phyloP scores from a whole-genome alignment of 2,888 invertebrate species.

The Dynastes tityus region DNA sequence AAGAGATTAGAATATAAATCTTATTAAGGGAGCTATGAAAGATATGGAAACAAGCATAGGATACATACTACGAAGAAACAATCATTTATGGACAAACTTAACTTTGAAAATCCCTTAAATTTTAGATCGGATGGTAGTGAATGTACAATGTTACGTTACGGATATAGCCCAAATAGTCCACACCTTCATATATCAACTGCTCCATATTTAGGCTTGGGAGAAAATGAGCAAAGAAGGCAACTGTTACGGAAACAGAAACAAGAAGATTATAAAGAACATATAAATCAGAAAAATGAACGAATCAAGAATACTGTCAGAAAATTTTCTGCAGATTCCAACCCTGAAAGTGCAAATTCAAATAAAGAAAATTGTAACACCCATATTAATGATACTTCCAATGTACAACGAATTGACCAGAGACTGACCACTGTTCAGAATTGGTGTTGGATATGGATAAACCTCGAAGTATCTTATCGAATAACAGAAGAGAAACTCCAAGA shows the following conservation, averaged over 20 bases:
- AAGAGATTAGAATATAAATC: too few species aligned
- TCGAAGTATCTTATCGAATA: conserved; percentile 68
- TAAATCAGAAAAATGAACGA: conserved; percentile 68
- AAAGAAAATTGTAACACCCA: conserved; percentile 58
- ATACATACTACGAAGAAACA: conserved; percentile 60
- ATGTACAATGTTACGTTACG: conserved; percentile 73
- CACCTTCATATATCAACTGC: conserved; percentile 71
- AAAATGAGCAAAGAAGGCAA: conserved; percentile 74
- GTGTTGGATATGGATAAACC: conserved; percentile 66
- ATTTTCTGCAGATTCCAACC: conserved; percentile 60
- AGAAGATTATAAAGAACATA: conserved; percentile 74
- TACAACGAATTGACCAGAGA: conserved; percentile 64
- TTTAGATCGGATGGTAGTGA: conserved; percentile 66
- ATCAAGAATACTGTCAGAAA: conserved; percentile 59
- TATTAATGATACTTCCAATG: conserved; percentile 61
- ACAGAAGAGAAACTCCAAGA: conserved; percentile 66
- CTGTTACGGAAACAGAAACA: conserved; percentile 72
- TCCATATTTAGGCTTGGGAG: conserved; percentile 75
- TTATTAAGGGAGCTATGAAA: too few species aligned
- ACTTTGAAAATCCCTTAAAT: conserved; percentile 64
- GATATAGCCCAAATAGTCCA: conserved; percentile 78
- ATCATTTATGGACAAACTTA: conserved; percentile 64
- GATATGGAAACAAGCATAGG: too few species aligned
- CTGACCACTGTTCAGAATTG: conserved; percentile 66
- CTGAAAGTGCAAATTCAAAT: conserved; percentile 58